Conservation (phyloP, 2,888 invertebrate species). For the Epistrophe grossulariae region DNA sequence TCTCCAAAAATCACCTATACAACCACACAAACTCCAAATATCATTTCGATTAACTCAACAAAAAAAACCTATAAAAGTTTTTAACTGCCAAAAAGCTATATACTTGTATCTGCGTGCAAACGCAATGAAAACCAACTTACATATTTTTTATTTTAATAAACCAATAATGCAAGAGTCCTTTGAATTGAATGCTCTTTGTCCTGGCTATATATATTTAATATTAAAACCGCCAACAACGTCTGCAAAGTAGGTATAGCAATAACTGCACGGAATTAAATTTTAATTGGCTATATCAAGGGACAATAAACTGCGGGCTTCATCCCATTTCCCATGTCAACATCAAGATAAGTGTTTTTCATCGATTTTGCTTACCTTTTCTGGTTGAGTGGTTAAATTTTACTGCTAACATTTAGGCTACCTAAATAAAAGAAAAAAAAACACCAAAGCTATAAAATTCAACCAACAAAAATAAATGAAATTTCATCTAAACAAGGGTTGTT, state of each 20-base stretch:
- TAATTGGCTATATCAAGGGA: slow-evolving; percentile 71
- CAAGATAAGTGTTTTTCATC: slow-evolving; percentile 33
- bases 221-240: slow-evolving; percentile 32
- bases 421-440: slow-evolving; percentile 14
- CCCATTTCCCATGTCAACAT: neutral
- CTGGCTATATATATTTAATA: neutral
- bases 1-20: neutral
- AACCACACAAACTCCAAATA: neutral
- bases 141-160: neutral
- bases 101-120: slow-evolving; percentile 9
- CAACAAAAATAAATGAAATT: slow-evolving; percentile 9
- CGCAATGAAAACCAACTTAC: slow-evolving; percentile 16
- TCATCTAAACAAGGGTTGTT: neutral
- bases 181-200: neutral
- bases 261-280: slow-evolving; percentile 71
- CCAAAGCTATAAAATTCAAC: slow-evolving; percentile 20
- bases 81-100: neutral
- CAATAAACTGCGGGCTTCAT: neutral
- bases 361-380: slow-evolving; percentile 23
- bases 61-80: neutral
- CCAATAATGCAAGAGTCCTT: slow-evolving; percentile 37
- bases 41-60: neutral
- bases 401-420: slow-evolving; percentile 5
- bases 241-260: slow-evolving; percentile 61
- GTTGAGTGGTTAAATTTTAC: slow-evolving; percentile 25